Conservation (phyloP, 2,113 vertebrate species). For the Sylvia atricapilla region DNA sequence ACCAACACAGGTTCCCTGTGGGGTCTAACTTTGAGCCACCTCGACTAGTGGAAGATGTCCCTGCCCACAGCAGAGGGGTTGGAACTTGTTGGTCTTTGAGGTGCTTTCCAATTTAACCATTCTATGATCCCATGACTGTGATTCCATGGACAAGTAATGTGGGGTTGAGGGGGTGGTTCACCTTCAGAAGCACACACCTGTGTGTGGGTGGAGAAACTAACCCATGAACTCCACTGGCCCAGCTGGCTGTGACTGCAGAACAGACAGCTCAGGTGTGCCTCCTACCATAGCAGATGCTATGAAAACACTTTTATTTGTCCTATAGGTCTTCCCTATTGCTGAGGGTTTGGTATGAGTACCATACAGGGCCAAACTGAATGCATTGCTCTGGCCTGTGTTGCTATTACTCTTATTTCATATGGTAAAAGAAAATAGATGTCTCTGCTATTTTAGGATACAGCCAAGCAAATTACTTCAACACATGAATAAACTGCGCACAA, state of each 20-base stretch:
- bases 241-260: not conserved
- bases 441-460: not conserved
- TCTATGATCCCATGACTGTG: not conserved
- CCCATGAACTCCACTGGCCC: not conserved
- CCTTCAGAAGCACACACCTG: not conserved
- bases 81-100: not conserved
- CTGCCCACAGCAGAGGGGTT: not conserved
- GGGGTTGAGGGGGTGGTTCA: not conserved
- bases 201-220: not conserved
- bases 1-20: not conserved
- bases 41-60: not conserved
- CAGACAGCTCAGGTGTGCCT: not conserved
- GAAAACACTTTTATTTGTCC: not conserved
- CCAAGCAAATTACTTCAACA: not conserved
- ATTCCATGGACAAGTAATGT: not conserved
- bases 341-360: not conserved
- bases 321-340: not conserved
- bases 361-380: not conserved
- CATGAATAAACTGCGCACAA: rapidly evolving
- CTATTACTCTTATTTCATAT: not conserved
- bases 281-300: not conserved
- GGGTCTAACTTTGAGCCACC: not conserved
- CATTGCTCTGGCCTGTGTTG: not conserved
- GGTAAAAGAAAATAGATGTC: not conserved
- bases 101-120: not conserved